These are phyloP conservation scores for Scopus umbretta DNA, from an alignment of 2,113 vertebrate species.

Conservation along the genomic window DNA sequence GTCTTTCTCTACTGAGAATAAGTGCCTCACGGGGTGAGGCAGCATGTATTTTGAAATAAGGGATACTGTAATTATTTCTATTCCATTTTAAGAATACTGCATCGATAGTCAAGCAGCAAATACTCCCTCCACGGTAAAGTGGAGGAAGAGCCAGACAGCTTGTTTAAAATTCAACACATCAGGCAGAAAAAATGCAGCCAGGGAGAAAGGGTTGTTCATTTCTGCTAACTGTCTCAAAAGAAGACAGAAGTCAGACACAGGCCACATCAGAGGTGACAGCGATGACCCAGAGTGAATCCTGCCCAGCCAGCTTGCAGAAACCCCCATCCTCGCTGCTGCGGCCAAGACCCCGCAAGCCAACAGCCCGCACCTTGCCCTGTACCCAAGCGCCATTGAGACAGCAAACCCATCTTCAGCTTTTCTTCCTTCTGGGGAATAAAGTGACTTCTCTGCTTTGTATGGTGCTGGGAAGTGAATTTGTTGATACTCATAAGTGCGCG, in stretches of 20 bases:
- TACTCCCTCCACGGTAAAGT: not conserved
- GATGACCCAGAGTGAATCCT: not conserved
- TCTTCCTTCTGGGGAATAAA: not conserved
- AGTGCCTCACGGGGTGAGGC: not conserved
- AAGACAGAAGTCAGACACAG: not conserved
- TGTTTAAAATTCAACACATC: not conserved
- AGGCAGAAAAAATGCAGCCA: not conserved
- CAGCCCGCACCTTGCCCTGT: rapidly evolving
- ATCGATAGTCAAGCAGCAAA: not conserved
- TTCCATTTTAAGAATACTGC: not conserved
- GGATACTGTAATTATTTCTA: not conserved
- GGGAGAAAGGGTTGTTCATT: not conserved
- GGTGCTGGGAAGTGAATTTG: not conserved
- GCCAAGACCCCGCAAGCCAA: not conserved
- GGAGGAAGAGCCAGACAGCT: not conserved
- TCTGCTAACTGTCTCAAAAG: not conserved
- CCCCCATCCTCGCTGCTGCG: not conserved
- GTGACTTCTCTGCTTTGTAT: not conserved
- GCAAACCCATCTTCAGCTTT: not conserved
- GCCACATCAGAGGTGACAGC: not conserved
- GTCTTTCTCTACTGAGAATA: not conserved
- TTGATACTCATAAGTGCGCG: not conserved
- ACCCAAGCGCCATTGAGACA: rapidly evolving
- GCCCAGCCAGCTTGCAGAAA: not conserved
- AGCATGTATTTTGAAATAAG: not conserved